A percentile compares a stretch with the other conserved stretches of the same genome.
Conservation (phyloP, 2,113 vertebrate species). For the Dipodomys spectabilis region DNA sequence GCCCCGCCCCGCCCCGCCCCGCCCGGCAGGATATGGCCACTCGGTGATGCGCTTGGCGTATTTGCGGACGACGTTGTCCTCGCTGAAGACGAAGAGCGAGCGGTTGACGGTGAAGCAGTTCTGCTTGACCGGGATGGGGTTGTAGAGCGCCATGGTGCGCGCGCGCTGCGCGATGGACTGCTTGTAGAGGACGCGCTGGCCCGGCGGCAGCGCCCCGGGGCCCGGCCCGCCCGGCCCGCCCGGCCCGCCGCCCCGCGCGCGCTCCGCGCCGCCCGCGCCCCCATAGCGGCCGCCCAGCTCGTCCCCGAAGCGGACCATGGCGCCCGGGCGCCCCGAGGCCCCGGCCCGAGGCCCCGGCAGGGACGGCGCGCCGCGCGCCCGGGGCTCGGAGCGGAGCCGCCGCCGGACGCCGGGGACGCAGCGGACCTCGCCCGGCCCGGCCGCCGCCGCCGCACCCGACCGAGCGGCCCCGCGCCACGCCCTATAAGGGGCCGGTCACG, state of each 20-base stretch:
- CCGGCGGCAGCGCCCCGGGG: constrained; percentile 91
- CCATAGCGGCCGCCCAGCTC: constrained; percentile 93
- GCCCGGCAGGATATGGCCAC: constrained; percentile 98
- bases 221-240: constrained; percentile 87
- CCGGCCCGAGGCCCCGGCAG: constrained; percentile 63
- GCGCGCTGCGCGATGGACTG: constrained; percentile 98
- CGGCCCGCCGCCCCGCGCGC: constrained; percentile 87
- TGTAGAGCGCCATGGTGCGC: constrained; percentile 98
- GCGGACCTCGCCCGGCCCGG: constrained; percentile 52
- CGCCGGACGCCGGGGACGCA: background rate
- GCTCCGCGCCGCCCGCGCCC: constrained; percentile 84
- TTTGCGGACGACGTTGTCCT: constrained; percentile 98
- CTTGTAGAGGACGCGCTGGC: constrained; percentile 93
- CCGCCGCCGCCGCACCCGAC: constrained; percentile 68
- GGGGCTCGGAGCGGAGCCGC: constrained; percentile 5
- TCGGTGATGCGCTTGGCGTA: constrained; percentile 99
- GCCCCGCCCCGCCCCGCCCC: constrained; percentile 50
- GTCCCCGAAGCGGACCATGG: constrained; percentile 97
- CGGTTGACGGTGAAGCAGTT: constrained; percentile 98
- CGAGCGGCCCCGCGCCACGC: constrained; percentile 77
- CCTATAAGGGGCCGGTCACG: constrained; percentile 87
- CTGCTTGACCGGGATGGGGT: constrained; percentile 98
- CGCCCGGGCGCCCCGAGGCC: constrained; percentile 73
- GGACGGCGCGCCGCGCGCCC: constrained; percentile 66
- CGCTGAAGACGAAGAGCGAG: constrained; percentile 98